phyloP scores from a whole-genome alignment of 1,140 invertebrate species.

The Tribolium madens region DNA sequence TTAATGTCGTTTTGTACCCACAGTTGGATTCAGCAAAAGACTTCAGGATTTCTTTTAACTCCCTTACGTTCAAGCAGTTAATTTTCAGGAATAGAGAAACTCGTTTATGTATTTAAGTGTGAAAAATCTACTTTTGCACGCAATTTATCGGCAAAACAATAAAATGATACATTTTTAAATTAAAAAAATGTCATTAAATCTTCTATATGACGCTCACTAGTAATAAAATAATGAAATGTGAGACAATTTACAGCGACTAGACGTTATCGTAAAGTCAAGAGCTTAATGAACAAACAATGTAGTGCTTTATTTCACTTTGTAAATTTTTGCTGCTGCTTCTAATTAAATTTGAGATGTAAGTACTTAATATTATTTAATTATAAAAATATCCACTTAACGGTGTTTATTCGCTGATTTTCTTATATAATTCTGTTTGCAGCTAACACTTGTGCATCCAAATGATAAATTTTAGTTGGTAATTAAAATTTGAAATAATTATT shows the following conservation, averaged over 20 bases:
- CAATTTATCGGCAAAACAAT: slow-evolving; percentile 11
- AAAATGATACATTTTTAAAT: neutral
- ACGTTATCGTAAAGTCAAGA: neutral
- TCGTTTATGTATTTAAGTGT: slow-evolving; percentile 31
- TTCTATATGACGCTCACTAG: neutral
- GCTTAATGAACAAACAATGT: neutral
- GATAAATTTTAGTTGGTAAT: too few species aligned
- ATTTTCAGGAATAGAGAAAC: slow-evolving; percentile 38
- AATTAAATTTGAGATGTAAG: too few species aligned
- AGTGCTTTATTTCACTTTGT: neutral
- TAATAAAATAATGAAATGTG: neutral
- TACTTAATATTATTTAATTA: too few species aligned
- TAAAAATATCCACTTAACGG: too few species aligned
- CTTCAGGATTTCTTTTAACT: slow-evolving; percentile 36
- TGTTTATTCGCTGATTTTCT: too few species aligned
- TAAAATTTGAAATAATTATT: too few species aligned
- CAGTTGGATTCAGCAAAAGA: neutral
- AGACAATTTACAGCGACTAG: neutral
- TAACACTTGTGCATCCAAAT: too few species aligned
- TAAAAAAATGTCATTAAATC: too few species aligned
- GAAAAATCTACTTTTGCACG: slow-evolving; percentile 6
- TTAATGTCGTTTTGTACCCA: neutral
- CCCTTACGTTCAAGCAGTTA: slow-evolving; percentile 28
- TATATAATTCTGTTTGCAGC: too few species aligned
- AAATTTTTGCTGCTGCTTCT: neutral